Base-by-base conservation (phyloP, 2,113 vertebrate species). In the Crotalus horridus region DNA sequence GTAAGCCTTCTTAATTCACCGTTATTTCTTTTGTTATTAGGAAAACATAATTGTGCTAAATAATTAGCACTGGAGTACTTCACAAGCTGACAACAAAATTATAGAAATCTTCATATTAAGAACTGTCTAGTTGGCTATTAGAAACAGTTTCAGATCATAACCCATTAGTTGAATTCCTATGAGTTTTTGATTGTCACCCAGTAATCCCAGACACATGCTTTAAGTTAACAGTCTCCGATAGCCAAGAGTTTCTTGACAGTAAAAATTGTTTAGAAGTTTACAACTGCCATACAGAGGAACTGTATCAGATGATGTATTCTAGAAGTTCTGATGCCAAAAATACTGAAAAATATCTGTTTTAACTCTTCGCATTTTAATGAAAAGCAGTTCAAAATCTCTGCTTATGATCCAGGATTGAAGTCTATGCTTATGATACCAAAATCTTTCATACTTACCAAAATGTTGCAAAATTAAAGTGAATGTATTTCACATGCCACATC, bases 11-110 rank as follows among this genome's bases (percentile, higher is more conserved):
- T 98, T 97, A 98, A 98, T 98, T 98, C 97, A 97, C 97, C 96
- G 97, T 97, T 97, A 92, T 97, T 97, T 97, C 98, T 98, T 98
- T 98, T 98, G 98, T 98, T 98, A 98, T 98, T 98, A 98, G 97
- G 97, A 97, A 98, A 98, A 98, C 97, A 97, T 98, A 98, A 98
- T 98, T 98, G 98, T 98, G 98, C 97, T 97, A 98, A 98, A 98
- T 98, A 98, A 98, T 98, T 98, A 98, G 97, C 97, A 97, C 97
- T 96, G 97, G 97, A 97, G 97, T 97, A 97, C 97, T 98, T 98
- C 98, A 98, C 97, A 97, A 97, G 97, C 97, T 98, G 98, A 98
- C 98, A 98, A 98, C 98, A 98, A 98, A 98, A 98, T 98, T 98
- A 98, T 97, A 98, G 97, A 98, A 98, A 98, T 98, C 98, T 98